Base-by-base conservation (phyloP, 2,113 vertebrate genomes). In the Epinephelus lanceolatus region DNA sequence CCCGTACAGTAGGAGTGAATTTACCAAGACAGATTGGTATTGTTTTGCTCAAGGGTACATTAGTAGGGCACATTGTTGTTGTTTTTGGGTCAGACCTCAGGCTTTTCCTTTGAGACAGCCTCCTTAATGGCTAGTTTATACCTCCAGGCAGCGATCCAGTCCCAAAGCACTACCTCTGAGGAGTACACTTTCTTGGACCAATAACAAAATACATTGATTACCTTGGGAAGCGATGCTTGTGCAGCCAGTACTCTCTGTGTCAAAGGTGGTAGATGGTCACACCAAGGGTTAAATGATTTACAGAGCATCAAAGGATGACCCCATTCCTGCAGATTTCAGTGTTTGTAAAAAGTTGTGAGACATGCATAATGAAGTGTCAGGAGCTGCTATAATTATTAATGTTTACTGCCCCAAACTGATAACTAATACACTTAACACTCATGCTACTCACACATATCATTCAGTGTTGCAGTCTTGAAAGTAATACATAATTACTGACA, bases 271-370 rank as follows among this genome's bases (percentile, higher is more conserved):
- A 30, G 17, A 40, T 23, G 25, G 21, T 61, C 61, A 63, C 1
- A 61, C 37, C 37, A 27, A 42, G 52, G 61, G 76, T 83, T 82
- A 75, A 85, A 89, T 76, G 49, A 71, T 81, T 81, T 81, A 77
- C 61, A 70, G 67, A 76, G 71, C 33, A 19, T 47, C 4, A 65
- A 71, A 52, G 30, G 42, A 61, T 63, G 71, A 55, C 12, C 52
- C 14, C n/a, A 18, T 45, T 76, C n/a, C 30, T 52, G n/a, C n/a
- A 37, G 0, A 51, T 60, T 27, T 25, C 4, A 23, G 21, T 62
- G 10, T 27, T 61, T 66, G 4, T 12, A 67, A 21, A 62, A 6
- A 67, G 55, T 42, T 68, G 73, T 71, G n/a, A 56, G 18, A 53
- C 37, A 27, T 69, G 52, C 65, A 52, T 27, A 45, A 47, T 49